A percentile compares a stretch with the other conserved stretches of the same genome.
These are phyloP conservation scores for Heteromurus nitidus DNA, from an alignment of 2,888 invertebrate species.

Conservation along the genomic window DNA sequence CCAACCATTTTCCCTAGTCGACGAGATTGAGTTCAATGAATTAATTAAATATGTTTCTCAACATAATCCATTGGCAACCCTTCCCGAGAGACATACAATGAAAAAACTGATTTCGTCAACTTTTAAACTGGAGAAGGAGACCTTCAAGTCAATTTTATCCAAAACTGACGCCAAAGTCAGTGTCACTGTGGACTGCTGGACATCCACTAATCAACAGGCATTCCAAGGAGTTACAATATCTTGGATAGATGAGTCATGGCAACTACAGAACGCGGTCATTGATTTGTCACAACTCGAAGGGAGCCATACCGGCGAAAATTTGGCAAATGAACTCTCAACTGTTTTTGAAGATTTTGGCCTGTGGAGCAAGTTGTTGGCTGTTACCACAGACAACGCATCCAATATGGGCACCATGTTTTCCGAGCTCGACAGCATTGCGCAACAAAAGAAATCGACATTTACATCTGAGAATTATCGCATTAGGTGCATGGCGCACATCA, in stretches of 20 bases:
- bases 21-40: no score
- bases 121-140: no score
- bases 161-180: not conserved
- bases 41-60: no score
- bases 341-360: not conserved
- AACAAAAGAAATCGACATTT: not conserved
- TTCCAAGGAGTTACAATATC: not conserved
- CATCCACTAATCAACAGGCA: not conserved
- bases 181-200: not conserved
- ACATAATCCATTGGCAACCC: no score
- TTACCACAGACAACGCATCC: conserved; percentile 34
- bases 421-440: not conserved
- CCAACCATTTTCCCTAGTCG: no score
- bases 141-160: no score
- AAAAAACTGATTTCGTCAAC: no score
- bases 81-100: no score
- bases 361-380: conserved; percentile 17
- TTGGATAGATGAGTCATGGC: not conserved
- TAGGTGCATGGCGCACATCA: not conserved
- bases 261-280: not conserved
- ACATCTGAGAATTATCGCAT: not conserved
- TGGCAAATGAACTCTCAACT: not conserved
- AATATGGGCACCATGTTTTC: conserved; percentile 31
- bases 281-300: conserved; percentile 18
- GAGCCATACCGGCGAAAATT: conserved; percentile 31